A percentile compares a stretch with the other conserved stretches of the same genome.
These are phyloP conservation scores for Tauraco erythrolophus DNA, from an alignment of 2,113 vertebrate species.

Conservation along the genomic window DNA sequence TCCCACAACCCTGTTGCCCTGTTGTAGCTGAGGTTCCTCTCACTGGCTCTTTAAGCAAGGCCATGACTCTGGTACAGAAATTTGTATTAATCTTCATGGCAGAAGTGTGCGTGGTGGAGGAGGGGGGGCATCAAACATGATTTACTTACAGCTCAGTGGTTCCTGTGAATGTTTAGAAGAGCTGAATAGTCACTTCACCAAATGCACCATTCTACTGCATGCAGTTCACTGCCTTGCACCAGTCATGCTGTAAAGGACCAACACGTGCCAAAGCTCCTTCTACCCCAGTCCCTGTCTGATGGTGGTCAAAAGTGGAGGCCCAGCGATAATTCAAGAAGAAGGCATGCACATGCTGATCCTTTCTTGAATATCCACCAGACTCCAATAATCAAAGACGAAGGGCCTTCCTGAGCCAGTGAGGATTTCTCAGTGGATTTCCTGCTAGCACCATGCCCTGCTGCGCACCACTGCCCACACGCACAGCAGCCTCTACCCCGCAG, in stretches of 20 bases:
- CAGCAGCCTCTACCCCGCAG: not conserved
- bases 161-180: not conserved
- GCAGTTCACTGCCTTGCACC: not conserved
- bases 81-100: not conserved
- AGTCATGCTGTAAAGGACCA: not conserved
- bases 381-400: accelerated
- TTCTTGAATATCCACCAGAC: not conserved
- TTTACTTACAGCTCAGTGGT: not conserved
- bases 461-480: too few species aligned
- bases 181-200: not conserved
- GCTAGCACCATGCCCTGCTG: not conserved
- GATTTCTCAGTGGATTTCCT: not conserved
- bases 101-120: not conserved
- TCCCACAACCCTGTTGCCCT: not conserved
- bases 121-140: not conserved
- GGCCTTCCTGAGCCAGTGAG: not conserved
- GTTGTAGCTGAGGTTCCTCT: not conserved
- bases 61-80: not conserved
- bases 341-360: too few species aligned
- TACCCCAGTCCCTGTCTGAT: not conserved
- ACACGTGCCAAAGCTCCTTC: not conserved
- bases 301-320: not conserved
- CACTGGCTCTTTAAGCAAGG: not conserved
- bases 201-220: not conserved
- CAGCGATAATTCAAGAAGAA: not conserved